Evolutionary conservation across 2,797 vertebrate genomes (phyloP).

Genomic region (Ficedula albicollis): DNA sequence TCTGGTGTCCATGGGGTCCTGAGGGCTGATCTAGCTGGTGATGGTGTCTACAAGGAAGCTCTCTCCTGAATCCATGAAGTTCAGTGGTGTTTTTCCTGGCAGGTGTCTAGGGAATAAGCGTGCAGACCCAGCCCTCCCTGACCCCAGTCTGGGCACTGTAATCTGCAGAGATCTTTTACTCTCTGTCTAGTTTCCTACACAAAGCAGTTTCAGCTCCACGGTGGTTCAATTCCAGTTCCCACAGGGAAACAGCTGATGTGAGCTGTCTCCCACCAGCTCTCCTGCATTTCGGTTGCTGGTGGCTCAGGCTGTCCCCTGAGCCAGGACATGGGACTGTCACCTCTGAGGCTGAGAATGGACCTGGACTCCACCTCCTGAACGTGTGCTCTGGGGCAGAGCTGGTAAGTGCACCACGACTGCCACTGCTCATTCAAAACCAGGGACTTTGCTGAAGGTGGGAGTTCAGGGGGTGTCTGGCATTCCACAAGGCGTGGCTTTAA

Average conservation of each 20-base stretch:
- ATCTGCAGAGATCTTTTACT: background rate
- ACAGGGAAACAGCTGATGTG: accelerated
- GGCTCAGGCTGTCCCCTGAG: background rate
- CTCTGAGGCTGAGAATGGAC: background rate
- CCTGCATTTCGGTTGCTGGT: accelerated
- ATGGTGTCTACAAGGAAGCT: background rate
- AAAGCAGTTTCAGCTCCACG: background rate
- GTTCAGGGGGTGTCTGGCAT: background rate
- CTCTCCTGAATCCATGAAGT: background rate
- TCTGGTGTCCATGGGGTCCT: background rate
- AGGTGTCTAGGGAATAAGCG: background rate
- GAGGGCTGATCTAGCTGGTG: background rate
- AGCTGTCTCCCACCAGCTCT: background rate
- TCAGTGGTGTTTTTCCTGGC: background rate
- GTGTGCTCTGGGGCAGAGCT: background rate
- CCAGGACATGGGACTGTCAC: background rate
- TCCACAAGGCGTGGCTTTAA: background rate
- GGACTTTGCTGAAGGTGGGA: background rate
- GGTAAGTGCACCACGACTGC: accelerated
- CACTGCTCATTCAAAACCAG: background rate
- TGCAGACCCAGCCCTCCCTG: background rate
- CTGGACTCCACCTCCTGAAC: background rate
- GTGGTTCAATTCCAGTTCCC: background rate
- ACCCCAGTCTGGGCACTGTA: background rate
- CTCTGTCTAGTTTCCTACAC: background rate